These are phyloP conservation scores for Ctenodactylus gundi DNA, from an alignment of 2,113 vertebrate genomes.

Conservation along the genomic window DNA sequence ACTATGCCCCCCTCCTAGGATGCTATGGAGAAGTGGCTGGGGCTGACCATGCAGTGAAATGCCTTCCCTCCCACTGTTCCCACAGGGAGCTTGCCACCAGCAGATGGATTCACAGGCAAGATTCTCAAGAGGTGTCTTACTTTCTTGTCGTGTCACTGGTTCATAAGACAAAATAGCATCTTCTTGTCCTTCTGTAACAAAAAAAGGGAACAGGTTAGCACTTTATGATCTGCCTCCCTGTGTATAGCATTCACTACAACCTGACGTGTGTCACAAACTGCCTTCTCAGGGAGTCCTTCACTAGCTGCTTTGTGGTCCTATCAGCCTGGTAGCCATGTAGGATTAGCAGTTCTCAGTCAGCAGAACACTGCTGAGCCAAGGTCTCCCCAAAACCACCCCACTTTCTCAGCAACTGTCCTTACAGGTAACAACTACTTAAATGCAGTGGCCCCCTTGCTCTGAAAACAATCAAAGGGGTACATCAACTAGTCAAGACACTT, in stretches of 20 bases:
- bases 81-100: neutral
- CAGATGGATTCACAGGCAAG: neutral
- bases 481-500: neutral
- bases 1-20: neutral
- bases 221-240: neutral
- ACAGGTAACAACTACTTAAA: neutral
- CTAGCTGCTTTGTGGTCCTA: neutral
- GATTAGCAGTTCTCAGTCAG: neutral
- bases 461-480: neutral
- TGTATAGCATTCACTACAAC: neutral
- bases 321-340: neutral
- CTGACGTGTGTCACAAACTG: neutral
- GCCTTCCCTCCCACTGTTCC: neutral
- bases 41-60: neutral
- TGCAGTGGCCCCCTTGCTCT: neutral
- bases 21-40: neutral
- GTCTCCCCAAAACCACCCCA: neutral
- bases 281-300: neutral
- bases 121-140: conserved; percentile 87
- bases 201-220: conserved; percentile 64
- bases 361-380: neutral
- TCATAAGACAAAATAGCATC: conserved; percentile 98
- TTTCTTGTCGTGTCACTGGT: conserved; percentile 98
- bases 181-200: conserved; percentile 96
- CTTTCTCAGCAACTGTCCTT: neutral